Percentiles rank a stretch among this genome's conserved stretches.
Conservation (phyloP, 2,888 invertebrate species). For the Stomorhina lunata region DNA sequence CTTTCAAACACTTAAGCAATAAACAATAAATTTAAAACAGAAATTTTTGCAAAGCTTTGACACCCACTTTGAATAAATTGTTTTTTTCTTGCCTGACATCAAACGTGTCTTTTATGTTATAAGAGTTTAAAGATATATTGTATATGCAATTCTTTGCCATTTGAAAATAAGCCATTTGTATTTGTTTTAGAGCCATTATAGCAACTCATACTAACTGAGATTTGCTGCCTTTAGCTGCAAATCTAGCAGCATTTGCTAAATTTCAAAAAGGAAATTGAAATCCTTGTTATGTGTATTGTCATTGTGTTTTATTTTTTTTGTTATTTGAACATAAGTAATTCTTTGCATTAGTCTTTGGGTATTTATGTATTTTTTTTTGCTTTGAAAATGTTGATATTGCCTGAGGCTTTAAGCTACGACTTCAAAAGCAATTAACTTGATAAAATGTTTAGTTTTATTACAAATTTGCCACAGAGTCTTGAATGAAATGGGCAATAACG, state of each 20-base stretch:
- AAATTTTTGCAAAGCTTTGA: too few relatives aligned
- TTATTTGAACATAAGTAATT: not conserved
- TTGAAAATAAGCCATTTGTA: conserved; percentile 28
- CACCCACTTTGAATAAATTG: conserved; percentile 36
- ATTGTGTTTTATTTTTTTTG: not conserved
- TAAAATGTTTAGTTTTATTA: conserved; percentile 65
- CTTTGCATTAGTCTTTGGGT: too few relatives aligned
- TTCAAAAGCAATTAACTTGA: conserved; percentile 67
- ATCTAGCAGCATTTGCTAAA: not conserved
- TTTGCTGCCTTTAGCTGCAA: not conserved
- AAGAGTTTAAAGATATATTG: not conserved
- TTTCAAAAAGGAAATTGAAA: conserved; percentile 46
- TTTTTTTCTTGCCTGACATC: not conserved
- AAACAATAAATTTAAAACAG: conserved; percentile 24
- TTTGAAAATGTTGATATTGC: conserved; percentile 45
- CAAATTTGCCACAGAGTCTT: conserved; percentile 61
- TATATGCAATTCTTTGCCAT: not conserved
- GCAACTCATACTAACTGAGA: not conserved
- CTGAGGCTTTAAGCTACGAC: conserved; percentile 57
- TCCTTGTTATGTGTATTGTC: conserved; percentile 23
- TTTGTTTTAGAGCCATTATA: not conserved
- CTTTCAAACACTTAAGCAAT: conserved; percentile 24
- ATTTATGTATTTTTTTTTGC: conserved; percentile 1
- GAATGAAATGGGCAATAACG: too few relatives aligned
- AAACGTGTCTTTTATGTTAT: not conserved